phyloP scores from a whole-genome alignment of 1,140 invertebrate species.

The Drosophila biarmipes region DNA sequence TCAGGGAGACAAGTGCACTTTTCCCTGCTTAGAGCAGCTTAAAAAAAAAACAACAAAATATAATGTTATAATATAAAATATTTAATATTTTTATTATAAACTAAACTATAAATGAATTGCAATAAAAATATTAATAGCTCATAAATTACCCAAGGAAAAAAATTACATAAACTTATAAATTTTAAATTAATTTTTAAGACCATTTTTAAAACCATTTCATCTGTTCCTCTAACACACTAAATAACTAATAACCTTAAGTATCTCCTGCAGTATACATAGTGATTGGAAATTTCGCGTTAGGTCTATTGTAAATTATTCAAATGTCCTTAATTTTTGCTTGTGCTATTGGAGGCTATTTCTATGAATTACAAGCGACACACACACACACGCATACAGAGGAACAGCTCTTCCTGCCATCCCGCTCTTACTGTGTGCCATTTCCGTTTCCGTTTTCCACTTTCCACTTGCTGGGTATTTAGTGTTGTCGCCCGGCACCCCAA shows the following conservation, averaged over 20 bases:
- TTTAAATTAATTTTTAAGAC: neutral
- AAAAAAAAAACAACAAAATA: too few relatives aligned
- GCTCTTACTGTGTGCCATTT: conserved; percentile 70
- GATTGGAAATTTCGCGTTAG: neutral
- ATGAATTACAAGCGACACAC: conserved; percentile 70
- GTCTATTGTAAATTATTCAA: neutral
- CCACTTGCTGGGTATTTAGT: conserved; percentile 81
- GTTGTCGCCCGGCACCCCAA: conserved; percentile 18
- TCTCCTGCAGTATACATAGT: neutral
- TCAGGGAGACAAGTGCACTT: too few relatives aligned
- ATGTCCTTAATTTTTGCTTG: neutral
- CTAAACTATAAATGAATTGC: too few relatives aligned
- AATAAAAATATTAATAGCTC: too few relatives aligned
- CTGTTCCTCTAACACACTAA: too few relatives aligned
- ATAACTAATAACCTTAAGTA: too few relatives aligned
- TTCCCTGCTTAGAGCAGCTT: too few relatives aligned
- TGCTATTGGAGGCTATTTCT: conserved; percentile 51
- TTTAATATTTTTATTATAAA: too few relatives aligned
- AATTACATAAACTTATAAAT: neutral
- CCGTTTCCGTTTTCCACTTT: conserved; percentile 79
- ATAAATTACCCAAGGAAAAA: too few relatives aligned
- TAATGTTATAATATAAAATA: too few relatives aligned
- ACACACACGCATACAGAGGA: conserved; percentile 6
- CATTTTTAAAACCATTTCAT: neutral
- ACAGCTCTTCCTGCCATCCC: conserved; percentile 28